Base-by-base conservation (phyloP, 2,888 invertebrate species). In the Hermaeophaga mercurialis region DNA sequence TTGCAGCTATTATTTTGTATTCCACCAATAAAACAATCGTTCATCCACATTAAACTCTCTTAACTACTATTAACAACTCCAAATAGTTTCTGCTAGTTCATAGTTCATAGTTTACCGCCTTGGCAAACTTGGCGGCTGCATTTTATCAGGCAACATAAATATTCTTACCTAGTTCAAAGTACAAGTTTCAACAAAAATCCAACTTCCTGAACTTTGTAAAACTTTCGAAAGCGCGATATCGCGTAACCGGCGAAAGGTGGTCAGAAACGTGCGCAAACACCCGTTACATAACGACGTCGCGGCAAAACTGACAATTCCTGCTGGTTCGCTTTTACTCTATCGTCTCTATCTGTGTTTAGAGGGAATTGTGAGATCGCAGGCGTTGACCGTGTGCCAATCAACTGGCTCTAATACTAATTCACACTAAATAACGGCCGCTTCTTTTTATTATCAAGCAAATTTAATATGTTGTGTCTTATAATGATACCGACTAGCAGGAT, bases 331-430 rank as follows among this genome's bases (percentile, higher is more conserved):
- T 47, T 34, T 39, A 28, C 48, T 39, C 48, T 48, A 24, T n/a
- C 14, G 11, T 48, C 24, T 48, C 48, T 48, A n/a, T 38, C 48
- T 38, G 24, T 28, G 26, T 48, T 48, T 48, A 17, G 48, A 36
- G 36, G 17, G 36, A 36, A 36, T 36, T 36, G 15, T 22, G 43
- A 43, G 43, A 33, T 43, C 52, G 43, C 52, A 52, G 52, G 52
- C 52, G 52, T 52, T 52, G 52, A 52, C 33, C n/a, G n/a, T 52
- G 34, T 52, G 43, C 52, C 43, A 52, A 43, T 52, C 43, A 36
- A 34, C 12, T 17, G 15, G 36, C 52, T 44, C 26, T 34, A 22
- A 22, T 22, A n/a, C n/a, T 33, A 50, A 50, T 50, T 50, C 33
- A 50, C 50, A 43, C 31, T 43, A 43, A 43, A 43, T 22, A 33